phyloP scores from a whole-genome alignment of 2,113 vertebrate genomes.

The Phaethon lepturus region DNA sequence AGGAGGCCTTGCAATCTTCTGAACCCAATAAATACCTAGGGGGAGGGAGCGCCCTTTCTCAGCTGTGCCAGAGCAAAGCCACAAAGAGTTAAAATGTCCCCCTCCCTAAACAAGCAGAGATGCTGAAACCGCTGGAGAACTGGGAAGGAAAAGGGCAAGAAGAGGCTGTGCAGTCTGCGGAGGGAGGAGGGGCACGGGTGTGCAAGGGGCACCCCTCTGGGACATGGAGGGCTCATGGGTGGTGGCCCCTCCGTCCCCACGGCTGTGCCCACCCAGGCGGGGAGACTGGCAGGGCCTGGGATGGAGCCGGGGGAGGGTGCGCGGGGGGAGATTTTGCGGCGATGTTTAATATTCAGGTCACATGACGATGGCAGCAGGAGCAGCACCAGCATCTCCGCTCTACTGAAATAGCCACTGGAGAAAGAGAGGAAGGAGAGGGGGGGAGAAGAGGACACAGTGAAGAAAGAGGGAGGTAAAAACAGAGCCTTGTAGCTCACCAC shows the following conservation, averaged over 20 bases:
- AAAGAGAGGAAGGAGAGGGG: conserved; percentile 36
- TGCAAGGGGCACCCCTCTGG: not conserved
- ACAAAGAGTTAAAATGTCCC: conserved; percentile 19
- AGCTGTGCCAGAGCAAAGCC: not conserved
- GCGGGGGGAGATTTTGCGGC: conserved; percentile 65
- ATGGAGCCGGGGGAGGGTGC: conserved; percentile 30
- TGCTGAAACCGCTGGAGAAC: not conserved
- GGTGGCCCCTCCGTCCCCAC: not conserved
- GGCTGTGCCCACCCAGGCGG: not conserved
- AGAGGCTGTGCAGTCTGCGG: not conserved
- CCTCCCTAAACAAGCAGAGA: conserved; percentile 26
- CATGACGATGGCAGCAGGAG: conserved; percentile 74
- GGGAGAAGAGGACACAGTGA: conserved; percentile 17
- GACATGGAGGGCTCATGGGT: not conserved
- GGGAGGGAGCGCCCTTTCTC: not conserved
- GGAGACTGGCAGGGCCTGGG: not conserved
- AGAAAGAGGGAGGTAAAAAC: conserved; percentile 21
- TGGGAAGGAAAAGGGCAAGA: not conserved
- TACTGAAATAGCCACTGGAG: conserved; percentile 65
- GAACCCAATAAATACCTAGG: not conserved
- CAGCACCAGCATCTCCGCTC: conserved; percentile 72
- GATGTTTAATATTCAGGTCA: conserved; percentile 77
- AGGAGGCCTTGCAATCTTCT: not conserved
- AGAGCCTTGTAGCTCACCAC: not conserved
- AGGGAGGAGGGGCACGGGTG: not conserved